phyloP scores from a whole-genome alignment of 2,797 vertebrate genomes.

The Tympanoctomys barrerae region DNA sequence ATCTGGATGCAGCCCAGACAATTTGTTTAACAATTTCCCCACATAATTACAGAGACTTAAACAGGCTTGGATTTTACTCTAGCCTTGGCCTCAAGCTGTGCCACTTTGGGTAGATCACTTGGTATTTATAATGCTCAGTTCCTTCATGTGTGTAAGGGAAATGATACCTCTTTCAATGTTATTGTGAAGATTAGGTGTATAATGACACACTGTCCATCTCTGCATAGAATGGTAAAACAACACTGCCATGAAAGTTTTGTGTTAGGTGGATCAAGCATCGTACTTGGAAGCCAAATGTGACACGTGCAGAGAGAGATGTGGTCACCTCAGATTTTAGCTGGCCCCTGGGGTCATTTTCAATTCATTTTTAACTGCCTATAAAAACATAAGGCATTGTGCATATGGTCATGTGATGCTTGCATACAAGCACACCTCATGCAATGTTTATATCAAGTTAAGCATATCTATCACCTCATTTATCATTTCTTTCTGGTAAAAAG shows the following conservation, averaged over 20 bases:
- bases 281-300: background rate
- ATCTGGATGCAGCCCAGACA: background rate
- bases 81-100: background rate
- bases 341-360: background rate
- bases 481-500: background rate
- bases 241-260: background rate
- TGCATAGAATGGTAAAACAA: background rate
- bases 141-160: background rate
- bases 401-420: background rate
- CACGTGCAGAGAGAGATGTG: background rate
- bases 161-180: background rate
- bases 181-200: background rate
- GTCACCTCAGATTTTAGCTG: background rate
- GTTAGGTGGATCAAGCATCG: background rate
- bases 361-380: background rate
- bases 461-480: background rate
- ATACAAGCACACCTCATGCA: background rate
- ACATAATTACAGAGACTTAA: background rate
- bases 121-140: background rate
- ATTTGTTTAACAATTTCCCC: background rate
- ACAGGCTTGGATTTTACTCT: background rate
- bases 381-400: background rate
- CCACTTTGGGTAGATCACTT: background rate
- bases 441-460: background rate
- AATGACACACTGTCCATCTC: background rate